These are phyloP conservation scores for Perdita meconis DNA, from an alignment of 2,888 invertebrate species.

Conservation along the genomic window DNA sequence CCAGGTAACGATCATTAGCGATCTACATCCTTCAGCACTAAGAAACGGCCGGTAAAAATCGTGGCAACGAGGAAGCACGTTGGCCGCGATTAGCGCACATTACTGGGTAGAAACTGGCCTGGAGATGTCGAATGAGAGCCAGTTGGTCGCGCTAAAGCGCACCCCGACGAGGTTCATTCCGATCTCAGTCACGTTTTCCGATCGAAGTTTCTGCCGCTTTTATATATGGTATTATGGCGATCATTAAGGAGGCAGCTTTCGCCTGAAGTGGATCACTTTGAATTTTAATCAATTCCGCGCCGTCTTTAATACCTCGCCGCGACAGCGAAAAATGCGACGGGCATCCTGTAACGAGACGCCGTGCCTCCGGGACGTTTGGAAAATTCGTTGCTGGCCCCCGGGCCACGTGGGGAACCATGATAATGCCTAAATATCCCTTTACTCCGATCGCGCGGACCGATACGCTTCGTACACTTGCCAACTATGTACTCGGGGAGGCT, in stretches of 20 bases:
- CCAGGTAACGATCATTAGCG: no score
- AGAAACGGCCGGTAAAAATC: neutral
- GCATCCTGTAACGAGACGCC: conserved; percentile 23
- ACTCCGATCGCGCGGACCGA: conserved; percentile 13
- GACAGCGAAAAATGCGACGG: conserved; percentile 15
- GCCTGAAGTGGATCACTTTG: conserved; percentile 65
- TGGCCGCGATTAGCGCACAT: neutral
- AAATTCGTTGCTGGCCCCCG: conserved; percentile 46
- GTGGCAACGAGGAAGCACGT: neutral
- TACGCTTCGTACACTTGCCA: conserved; percentile 43
- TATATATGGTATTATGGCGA: conserved; percentile 62
- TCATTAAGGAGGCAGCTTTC: conserved; percentile 61
- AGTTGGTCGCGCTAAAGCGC: conserved; percentile 15
- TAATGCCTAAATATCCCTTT: conserved; percentile 3
- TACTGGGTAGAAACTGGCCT: neutral
- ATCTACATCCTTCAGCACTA: no score
- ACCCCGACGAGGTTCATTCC: conserved; percentile 45
- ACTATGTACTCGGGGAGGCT: conserved; percentile 16
- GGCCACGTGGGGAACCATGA: neutral
- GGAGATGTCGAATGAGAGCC: conserved; percentile 21
- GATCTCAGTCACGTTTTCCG: conserved; percentile 63
- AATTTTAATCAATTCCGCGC: conserved; percentile 64
- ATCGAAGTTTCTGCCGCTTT: conserved; percentile 50
- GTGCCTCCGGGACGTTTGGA: conserved; percentile 28
- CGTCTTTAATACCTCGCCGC: conserved; percentile 32